A percentile compares a stretch with the other conserved stretches of the same genome.
Conservation (phyloP, 2,888 invertebrate genomes). For the Patella pellucida region DNA sequence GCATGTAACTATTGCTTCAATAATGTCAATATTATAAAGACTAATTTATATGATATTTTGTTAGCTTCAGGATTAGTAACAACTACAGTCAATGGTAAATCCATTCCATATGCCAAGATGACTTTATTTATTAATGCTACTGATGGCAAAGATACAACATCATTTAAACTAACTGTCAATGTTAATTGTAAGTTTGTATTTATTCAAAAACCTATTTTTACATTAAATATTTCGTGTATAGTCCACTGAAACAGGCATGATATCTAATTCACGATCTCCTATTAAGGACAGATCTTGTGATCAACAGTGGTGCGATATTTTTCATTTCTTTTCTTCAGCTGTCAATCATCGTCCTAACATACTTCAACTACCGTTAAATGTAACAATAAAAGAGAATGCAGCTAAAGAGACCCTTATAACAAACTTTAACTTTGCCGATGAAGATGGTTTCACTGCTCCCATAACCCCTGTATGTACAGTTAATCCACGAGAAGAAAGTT, state of each 20-base stretch:
- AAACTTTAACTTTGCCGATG: conserved; percentile 1
- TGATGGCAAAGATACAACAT: neutral
- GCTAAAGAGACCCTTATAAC: conserved; percentile 5
- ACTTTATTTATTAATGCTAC: neutral
- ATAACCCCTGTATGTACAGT: conserved; percentile 22
- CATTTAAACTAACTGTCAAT: too few relatives aligned
- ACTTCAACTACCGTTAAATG: neutral
- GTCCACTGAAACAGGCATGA: too few relatives aligned
- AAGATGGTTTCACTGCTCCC: neutral
- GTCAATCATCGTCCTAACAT: conserved; percentile 14
- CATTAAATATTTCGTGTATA: too few relatives aligned
- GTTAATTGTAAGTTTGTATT: too few relatives aligned
- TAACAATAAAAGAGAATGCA: conserved; percentile 11
- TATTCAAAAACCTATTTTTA: too few relatives aligned
- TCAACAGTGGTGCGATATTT: too few relatives aligned
- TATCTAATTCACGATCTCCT: too few relatives aligned
- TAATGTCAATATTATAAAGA: too few relatives aligned
- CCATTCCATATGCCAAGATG: neutral
- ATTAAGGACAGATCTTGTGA: too few relatives aligned
- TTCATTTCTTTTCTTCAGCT: neutral
- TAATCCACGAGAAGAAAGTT: conserved; percentile 12
- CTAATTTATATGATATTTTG: too few relatives aligned
- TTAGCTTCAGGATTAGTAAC: too few relatives aligned
- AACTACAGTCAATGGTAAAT: neutral
- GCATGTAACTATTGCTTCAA: too few relatives aligned